Evolutionary conservation across 2,797 vertebrate species (phyloP).

Genomic region (Lagocephalus sceleratus): DNA sequence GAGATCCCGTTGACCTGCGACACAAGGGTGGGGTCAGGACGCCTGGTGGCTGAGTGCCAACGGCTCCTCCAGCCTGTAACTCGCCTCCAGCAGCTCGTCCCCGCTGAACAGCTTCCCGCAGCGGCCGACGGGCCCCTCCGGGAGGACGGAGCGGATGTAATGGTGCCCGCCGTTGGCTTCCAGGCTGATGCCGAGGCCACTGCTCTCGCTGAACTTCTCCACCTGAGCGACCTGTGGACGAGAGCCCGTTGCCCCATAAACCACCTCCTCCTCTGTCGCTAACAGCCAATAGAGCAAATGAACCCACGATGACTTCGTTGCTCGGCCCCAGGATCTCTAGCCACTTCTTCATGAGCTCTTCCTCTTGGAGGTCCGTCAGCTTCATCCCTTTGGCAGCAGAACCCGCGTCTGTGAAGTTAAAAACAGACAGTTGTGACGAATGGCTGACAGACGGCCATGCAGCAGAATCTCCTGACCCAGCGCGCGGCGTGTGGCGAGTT

Average conservation of each 20-base stretch:
- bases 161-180: slow-evolving; percentile 90
- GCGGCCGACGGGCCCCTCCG: slow-evolving; percentile 92
- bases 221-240: slow-evolving; percentile 86
- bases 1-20: slow-evolving; percentile 89
- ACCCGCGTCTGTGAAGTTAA: neutral
- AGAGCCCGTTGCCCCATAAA: neutral
- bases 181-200: slow-evolving; percentile 93
- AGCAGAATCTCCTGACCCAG: neutral
- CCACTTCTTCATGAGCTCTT: slow-evolving; percentile 83
- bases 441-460: neutral
- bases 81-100: slow-evolving; percentile 93
- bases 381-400: slow-evolving; percentile 54
- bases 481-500: neutral
- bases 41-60: no score
- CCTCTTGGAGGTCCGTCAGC: slow-evolving; percentile 72
- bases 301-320: slow-evolving; percentile 89
- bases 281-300: no score
- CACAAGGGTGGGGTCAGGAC: no score
- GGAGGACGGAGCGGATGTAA: slow-evolving; percentile 92
- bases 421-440: slow-evolving; percentile 12
- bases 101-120: slow-evolving; percentile 90
- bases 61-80: neutral
- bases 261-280: no score
- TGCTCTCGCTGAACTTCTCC: slow-evolving; percentile 92
- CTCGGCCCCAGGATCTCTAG: slow-evolving; percentile 84